Percentiles rank a stretch among this genome's conserved stretches.
Conservation (phyloP, 2,797 vertebrate species). For the Hybognathus amarus region DNA sequence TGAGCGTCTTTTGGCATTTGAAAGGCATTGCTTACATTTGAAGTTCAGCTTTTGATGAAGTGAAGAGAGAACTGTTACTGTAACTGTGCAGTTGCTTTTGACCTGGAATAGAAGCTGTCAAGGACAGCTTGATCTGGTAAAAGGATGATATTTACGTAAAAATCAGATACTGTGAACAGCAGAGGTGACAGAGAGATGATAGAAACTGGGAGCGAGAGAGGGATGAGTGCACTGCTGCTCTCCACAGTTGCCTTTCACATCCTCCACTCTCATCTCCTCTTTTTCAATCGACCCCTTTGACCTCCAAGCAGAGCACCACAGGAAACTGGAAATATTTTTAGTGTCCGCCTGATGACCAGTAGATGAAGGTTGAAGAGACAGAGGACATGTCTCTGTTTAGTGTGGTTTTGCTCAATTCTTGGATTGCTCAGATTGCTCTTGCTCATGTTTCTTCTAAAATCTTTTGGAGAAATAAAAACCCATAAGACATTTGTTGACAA, state of each 20-base stretch:
- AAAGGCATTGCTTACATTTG: not conserved
- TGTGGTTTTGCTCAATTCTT: not conserved
- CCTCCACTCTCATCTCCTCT: constrained; percentile 39
- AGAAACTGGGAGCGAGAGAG: constrained; percentile 10
- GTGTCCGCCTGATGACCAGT: constrained; percentile 38
- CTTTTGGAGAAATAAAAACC: not conserved
- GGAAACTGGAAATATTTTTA: constrained; percentile 56
- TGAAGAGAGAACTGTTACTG: not conserved
- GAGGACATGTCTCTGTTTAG: constrained; percentile 16
- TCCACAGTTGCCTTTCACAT: constrained; percentile 37
- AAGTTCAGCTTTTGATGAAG: not conserved
- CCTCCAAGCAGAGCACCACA: constrained; percentile 35
- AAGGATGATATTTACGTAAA: constrained; percentile 8
- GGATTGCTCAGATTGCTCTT: not conserved
- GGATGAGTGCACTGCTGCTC: constrained; percentile 43
- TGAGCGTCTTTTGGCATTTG: constrained; percentile 8
- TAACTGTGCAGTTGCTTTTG: not conserved
- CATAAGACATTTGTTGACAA: not conserved
- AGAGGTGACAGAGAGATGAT: constrained; percentile 5
- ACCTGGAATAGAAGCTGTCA: constrained; percentile 5
- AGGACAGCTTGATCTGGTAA: constrained; percentile 3
- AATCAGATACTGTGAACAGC: constrained; percentile 2
- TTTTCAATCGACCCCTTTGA: constrained; percentile 42
- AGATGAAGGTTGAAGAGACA: constrained; percentile 5
- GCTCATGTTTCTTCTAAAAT: not conserved